Percentiles rank a stretch among this genome's conserved stretches.
Conservation (phyloP, 2,113 vertebrate species). For the Anseranas semipalmata region DNA sequence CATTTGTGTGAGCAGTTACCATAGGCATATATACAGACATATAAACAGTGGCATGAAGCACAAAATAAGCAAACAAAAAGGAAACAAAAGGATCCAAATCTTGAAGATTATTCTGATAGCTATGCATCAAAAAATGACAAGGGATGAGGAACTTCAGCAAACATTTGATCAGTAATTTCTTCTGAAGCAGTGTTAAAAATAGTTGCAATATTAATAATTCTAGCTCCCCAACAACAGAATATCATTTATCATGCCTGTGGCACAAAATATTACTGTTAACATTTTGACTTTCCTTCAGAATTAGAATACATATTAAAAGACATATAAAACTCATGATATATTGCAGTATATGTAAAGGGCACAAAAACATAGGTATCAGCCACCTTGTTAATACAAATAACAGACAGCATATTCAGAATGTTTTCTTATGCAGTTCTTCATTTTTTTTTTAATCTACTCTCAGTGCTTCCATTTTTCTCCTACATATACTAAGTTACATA, state of each 20-base stretch:
- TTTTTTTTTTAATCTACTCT: not conserved
- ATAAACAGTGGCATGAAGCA: accelerated
- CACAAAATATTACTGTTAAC: not conserved
- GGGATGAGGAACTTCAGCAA: not conserved
- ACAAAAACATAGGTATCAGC: not conserved
- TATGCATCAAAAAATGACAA: not conserved
- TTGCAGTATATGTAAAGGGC: not conserved
- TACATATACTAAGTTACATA: not conserved
- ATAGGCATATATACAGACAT: too few relatives aligned
- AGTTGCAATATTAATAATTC: conserved; percentile 7
- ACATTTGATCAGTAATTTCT: not conserved
- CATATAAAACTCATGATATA: not conserved
- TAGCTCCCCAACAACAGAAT: not conserved
- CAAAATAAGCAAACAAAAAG: not conserved
- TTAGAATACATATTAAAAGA: not conserved
- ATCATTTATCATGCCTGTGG: not conserved
- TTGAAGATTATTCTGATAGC: not conserved
- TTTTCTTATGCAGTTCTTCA: not conserved
- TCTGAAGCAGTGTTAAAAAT: not conserved
- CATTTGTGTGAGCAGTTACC: not conserved
- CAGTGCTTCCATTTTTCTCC: not conserved
- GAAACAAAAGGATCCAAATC: not conserved
- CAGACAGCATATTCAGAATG: not conserved
- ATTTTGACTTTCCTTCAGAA: not conserved
- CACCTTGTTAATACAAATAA: not conserved